phyloP scores from a whole-genome alignment of 1,140 invertebrate genomes.

The Metopolophium dirhodum region DNA sequence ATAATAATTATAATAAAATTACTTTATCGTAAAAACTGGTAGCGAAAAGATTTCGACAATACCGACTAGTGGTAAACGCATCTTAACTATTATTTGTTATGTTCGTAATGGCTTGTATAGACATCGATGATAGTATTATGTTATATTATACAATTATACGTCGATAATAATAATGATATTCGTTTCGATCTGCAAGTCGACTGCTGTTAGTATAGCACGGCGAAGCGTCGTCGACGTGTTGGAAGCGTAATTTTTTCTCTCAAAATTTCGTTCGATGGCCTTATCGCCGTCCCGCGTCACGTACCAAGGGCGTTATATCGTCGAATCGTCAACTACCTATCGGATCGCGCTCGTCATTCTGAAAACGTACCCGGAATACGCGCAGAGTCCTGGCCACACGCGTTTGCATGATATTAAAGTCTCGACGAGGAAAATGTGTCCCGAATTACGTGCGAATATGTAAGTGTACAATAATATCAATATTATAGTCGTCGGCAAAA shows the following conservation, averaged over 20 bases:
- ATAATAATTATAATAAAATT: no score
- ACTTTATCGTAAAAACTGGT: no score
- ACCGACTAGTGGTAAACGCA: neutral
- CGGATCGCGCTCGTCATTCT: neutral
- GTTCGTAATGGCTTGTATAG: no score
- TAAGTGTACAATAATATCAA: neutral
- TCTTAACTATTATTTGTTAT: neutral
- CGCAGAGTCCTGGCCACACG: neutral
- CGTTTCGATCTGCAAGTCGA: neutral
- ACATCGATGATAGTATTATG: no score
- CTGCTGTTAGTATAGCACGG: neutral
- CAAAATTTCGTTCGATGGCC: neutral
- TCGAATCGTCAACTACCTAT: neutral
- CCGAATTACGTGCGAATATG: neutral
- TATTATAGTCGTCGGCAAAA: neutral
- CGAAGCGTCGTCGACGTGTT: neutral
- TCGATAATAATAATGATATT: neutral
- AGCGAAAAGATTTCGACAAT: neutral
- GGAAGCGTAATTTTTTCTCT: neutral
- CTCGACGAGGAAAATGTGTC: neutral
- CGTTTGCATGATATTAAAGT: neutral
- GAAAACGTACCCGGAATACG: neutral
- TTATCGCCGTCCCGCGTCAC: conserved; percentile 4
- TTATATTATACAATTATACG: no score
- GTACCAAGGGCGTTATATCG: conserved; percentile 15